Evolutionary conservation across 2,113 vertebrate species (phyloP), one percentile per base, ranked within the genome.

Genomic region (Danionella cerebrum): DNA sequence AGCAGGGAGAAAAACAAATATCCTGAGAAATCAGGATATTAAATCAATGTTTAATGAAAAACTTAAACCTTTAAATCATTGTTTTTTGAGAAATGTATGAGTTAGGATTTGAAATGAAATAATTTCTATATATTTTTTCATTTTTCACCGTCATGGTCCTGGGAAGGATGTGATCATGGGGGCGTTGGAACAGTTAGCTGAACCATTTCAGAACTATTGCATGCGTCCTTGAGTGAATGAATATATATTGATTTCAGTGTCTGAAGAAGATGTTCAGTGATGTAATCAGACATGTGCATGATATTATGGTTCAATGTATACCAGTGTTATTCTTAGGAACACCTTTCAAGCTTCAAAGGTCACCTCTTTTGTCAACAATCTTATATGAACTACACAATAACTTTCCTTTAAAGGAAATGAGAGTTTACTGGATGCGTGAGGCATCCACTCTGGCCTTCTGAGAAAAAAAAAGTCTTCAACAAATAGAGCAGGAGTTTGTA

Each of bases 401-500:
- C 14, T 41, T 48, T 36, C 22, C 45, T 38, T 38, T 60, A 54
- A 41, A 60, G 21, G 41, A 50, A 69, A 50, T 48, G 14, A 41
- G 33, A 38, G 31, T 51, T 67, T 60, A 4, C 22, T 22, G n/a
- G 36, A n/a, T 29, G 16, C 41, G 41, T 42, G 53, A 59, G 31
- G 67, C 27, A 33, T 51, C 47, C 27, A 19, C 18, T 16, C 25
- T 35, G 29, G 21, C 70, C 45, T 48, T 11, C 31, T 25, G 7
- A 13, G 1, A 2, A 6, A 57, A 55, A 68, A 66, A 58, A 58
- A 57, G 24, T 29, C 44, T 50, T 69, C 41, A n/a, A 36, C 44
- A 51, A 69, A 69, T 52, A 50, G 33, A 60, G 60, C 41, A 60
- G 51, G 57, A 69, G 38, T 51, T 57, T 27, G 54, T 71, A 72